These are phyloP conservation scores for Sebastes glaucus DNA, from an alignment of 2,797 vertebrate genomes.

Conservation along the genomic window DNA sequence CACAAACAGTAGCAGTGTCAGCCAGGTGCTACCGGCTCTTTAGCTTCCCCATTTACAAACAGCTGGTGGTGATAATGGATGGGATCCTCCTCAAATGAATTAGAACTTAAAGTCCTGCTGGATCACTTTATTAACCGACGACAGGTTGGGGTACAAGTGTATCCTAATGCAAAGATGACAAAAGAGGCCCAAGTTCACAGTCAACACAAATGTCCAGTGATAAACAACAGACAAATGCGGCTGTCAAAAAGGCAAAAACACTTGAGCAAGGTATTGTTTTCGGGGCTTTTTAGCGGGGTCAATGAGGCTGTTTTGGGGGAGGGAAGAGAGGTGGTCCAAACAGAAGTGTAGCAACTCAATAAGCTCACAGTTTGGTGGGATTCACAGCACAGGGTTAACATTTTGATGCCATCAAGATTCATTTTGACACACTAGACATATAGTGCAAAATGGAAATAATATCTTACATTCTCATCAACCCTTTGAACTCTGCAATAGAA, in stretches of 20 bases:
- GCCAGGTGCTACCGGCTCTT: not conserved
- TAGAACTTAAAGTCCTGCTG: constrained; percentile 4
- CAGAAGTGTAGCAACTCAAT: not conserved
- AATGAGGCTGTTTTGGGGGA: constrained; percentile 1
- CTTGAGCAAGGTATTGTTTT: not conserved
- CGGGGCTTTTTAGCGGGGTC: constrained; percentile 15
- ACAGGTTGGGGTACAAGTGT: not conserved
- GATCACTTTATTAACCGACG: not conserved
- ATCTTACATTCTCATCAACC: not conserved
- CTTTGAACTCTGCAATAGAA: not conserved
- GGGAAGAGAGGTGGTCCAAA: not conserved
- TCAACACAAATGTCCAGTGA: not conserved
- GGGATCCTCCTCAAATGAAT: constrained; percentile 22
- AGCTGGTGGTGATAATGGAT: not conserved
- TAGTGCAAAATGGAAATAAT: not conserved
- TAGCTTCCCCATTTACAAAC: not conserved
- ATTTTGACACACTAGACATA: not conserved
- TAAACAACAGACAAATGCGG: not conserved
- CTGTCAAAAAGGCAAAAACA: not conserved
- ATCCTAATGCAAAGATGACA: constrained; percentile 7
- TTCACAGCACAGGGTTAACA: not conserved
- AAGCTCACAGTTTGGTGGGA: not conserved
- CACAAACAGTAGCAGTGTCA: not conserved
- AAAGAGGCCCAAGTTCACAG: not conserved
- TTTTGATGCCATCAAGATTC: not conserved